phyloP scores from a whole-genome alignment of 2,113 vertebrate species.

The Toxostoma redivivum region DNA sequence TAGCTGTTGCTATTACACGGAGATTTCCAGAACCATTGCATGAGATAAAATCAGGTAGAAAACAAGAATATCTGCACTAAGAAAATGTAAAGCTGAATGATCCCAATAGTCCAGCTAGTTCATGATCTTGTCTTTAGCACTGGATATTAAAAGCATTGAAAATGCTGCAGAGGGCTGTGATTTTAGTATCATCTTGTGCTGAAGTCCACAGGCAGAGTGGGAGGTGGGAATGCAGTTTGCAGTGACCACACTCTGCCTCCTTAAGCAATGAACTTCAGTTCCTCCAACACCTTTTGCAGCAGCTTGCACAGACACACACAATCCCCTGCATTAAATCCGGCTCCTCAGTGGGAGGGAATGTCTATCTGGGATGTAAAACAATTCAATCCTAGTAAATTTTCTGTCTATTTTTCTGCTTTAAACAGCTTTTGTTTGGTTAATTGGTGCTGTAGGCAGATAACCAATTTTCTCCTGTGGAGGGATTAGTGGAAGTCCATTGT shows the following conservation, averaged over 20 bases:
- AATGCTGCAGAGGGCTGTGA: neutral
- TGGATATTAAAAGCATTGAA: neutral
- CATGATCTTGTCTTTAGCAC: neutral
- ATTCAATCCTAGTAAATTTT: neutral
- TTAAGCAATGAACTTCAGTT: neutral
- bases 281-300: neutral
- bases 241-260: neutral
- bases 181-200: neutral
- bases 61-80: neutral
- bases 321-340: neutral
- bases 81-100: neutral
- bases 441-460: slow-evolving; percentile 2
- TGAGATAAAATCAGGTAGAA: neutral
- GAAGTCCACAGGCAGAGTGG: neutral
- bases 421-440: slow-evolving; percentile 10
- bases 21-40: neutral
- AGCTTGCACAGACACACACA: neutral
- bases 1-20: neutral
- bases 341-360: neutral
- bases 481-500: neutral
- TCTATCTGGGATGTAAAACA: neutral
- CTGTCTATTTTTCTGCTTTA: slow-evolving; percentile 14
- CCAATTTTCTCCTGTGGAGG: slow-evolving; percentile 1
- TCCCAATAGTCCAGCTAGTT: neutral
- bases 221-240: neutral